Evolutionary conservation across 2,888 invertebrate species (phyloP).

Genomic region (Sesia bembeciformis): DNA sequence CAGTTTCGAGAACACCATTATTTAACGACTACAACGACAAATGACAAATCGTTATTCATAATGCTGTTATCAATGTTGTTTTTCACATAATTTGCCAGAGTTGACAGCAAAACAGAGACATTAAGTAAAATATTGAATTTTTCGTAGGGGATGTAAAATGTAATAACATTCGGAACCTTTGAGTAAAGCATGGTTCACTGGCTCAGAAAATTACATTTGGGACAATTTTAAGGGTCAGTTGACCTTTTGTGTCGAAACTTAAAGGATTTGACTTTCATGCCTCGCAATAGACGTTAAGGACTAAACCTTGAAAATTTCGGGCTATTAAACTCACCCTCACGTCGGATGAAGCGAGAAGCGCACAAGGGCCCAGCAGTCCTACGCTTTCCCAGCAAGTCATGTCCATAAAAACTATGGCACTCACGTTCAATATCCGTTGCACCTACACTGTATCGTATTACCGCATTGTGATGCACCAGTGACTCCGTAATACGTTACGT

Average conservation of each 20-base stretch:
- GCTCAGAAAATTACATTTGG: conserved; percentile 21
- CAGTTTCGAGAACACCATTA: conserved; percentile 9
- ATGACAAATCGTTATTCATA: no score
- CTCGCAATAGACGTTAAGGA: background rate
- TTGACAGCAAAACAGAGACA: no score
- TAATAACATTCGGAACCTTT: background rate
- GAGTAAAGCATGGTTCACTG: conserved; percentile 12
- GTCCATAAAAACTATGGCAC: conserved; percentile 31
- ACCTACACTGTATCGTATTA: conserved; percentile 31
- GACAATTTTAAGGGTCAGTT: conserved; percentile 14
- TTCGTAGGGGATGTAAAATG: background rate
- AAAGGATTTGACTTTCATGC: conserved; percentile 5
- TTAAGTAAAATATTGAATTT: no score
- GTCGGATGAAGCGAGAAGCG: conserved; percentile 64
- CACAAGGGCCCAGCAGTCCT: conserved; percentile 69
- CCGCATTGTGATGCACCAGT: conserved; percentile 50
- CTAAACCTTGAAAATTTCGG: conserved; percentile 6
- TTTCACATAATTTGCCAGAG: no score
- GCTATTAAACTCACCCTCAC: conserved; percentile 57
- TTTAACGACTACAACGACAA: background rate
- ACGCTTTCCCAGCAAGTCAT: conserved; percentile 74
- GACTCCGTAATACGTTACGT: conserved; percentile 49
- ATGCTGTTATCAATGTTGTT: no score
- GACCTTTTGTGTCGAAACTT: conserved; percentile 14
- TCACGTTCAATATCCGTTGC: conserved; percentile 28